Conservation (phyloP, 2,888 invertebrate genomes). For the Atethmia centrago region DNA sequence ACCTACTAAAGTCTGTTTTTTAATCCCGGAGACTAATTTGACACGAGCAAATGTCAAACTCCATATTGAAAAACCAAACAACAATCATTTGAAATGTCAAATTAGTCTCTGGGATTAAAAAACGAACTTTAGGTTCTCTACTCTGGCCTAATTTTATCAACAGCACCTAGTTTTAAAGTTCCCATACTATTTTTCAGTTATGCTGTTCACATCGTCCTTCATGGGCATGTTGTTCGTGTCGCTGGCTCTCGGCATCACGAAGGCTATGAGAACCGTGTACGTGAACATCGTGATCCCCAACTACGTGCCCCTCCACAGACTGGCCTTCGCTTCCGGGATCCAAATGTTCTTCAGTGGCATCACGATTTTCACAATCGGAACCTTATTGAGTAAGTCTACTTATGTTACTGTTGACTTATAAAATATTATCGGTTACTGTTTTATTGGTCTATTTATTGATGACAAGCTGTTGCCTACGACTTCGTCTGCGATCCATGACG, state of each 20-base stretch:
- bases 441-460: background rate
- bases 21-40: too few relatives aligned
- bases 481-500: too few relatives aligned
- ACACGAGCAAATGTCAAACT: too few relatives aligned
- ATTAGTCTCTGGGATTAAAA: too few relatives aligned
- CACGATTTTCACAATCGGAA: conserved; percentile 91
- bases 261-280: conserved; percentile 93
- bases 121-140: too few relatives aligned
- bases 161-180: background rate
- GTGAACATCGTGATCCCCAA: conserved; percentile 93
- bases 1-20: too few relatives aligned
- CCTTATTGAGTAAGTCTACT: conserved; percentile 90
- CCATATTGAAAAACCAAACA: too few relatives aligned
- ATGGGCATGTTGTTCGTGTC: conserved; percentile 88
- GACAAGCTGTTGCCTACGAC: too few relatives aligned
- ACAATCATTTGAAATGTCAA: too few relatives aligned
- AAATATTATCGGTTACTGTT: conserved; percentile 21
- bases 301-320: conserved; percentile 92
- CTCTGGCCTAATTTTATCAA: background rate
- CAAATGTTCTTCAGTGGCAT: conserved; percentile 93
- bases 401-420: conserved; percentile 35
- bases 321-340: conserved; percentile 93
- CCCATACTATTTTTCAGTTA: conserved; percentile 75
- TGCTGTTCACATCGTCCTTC: conserved; percentile 85
- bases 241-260: conserved; percentile 91